Evolutionary conservation across 2,797 vertebrate species (phyloP).

Genomic region (Smutsia temminckii): DNA sequence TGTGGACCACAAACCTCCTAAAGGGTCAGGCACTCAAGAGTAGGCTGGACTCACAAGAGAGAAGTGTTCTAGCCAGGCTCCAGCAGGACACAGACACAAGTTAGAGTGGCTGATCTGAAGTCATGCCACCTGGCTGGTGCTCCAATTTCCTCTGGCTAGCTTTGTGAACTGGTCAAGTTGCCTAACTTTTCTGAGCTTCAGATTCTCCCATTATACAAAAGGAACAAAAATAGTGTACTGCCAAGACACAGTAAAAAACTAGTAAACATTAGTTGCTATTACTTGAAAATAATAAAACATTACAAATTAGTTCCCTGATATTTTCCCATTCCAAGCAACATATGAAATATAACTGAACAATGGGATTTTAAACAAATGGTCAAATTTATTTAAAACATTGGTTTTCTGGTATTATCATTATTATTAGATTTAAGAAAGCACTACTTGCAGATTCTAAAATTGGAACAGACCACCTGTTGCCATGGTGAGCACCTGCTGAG

Average conservation of each 20-base stretch:
- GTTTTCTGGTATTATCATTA: constrained; percentile 26
- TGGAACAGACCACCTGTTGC: constrained; percentile 7
- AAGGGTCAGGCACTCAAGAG: not conserved
- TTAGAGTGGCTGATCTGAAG: not conserved
- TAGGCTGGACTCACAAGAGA: not conserved
- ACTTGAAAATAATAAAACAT: not conserved
- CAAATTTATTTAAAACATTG: not conserved
- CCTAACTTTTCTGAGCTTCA: not conserved
- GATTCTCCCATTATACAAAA: not conserved
- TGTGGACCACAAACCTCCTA: not conserved
- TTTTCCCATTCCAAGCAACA: not conserved
- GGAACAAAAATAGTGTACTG: not conserved
- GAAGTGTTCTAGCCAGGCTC: not conserved
- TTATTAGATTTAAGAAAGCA: constrained; percentile 39
- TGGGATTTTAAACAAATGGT: not conserved
- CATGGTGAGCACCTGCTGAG: constrained; percentile 45
- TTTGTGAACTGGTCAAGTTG: not conserved
- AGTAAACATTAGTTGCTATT: not conserved
- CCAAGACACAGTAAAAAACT: not conserved
- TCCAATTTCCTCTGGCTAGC: not conserved
- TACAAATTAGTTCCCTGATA: not conserved
- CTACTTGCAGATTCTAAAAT: constrained; percentile 45
- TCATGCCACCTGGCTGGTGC: not conserved
- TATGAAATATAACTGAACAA: not conserved
- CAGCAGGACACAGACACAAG: not conserved